Percentiles rank a stretch among this genome's conserved stretches.
These are phyloP conservation scores for Chrysotoxum bicinctum DNA, from an alignment of 2,888 invertebrate species.

Conservation along the genomic window DNA sequence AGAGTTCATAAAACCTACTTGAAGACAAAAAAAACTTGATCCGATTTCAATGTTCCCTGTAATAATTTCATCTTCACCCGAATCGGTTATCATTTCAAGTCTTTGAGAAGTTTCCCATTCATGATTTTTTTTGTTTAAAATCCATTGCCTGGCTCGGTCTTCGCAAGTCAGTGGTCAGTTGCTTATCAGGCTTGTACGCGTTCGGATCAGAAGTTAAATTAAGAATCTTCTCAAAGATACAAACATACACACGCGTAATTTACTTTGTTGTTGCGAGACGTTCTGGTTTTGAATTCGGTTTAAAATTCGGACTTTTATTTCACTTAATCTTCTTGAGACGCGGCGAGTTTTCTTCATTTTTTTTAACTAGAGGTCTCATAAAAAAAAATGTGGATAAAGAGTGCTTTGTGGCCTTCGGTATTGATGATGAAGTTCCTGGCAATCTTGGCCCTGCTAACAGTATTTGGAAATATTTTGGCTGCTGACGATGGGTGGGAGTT, in stretches of 20 bases:
- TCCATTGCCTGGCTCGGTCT: slow-evolving; percentile 15
- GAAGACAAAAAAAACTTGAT: slow-evolving; percentile 8
- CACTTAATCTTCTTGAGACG: background rate
- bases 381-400: background rate
- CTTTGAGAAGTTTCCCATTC: slow-evolving; percentile 7
- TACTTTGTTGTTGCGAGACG: background rate
- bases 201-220: background rate
- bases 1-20: background rate
- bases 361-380: background rate
- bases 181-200: slow-evolving; percentile 23
- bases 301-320: background rate
- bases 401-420: background rate
- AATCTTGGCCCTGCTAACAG: too few species aligned
- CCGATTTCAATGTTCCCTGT: slow-evolving; percentile 45
- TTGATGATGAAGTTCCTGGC: slow-evolving; percentile 1
- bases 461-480: background rate
- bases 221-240: background rate
- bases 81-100: background rate
- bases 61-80: slow-evolving; percentile 16
- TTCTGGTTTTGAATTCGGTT: background rate
- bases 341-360: background rate
- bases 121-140: slow-evolving; percentile 18
- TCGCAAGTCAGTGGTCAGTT: slow-evolving; percentile 32
- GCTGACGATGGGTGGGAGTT: slow-evolving; percentile 18
- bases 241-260: background rate